These are phyloP conservation scores for Cotesia typhae DNA, from an alignment of 1,140 invertebrate species.

Conservation along the genomic window DNA sequence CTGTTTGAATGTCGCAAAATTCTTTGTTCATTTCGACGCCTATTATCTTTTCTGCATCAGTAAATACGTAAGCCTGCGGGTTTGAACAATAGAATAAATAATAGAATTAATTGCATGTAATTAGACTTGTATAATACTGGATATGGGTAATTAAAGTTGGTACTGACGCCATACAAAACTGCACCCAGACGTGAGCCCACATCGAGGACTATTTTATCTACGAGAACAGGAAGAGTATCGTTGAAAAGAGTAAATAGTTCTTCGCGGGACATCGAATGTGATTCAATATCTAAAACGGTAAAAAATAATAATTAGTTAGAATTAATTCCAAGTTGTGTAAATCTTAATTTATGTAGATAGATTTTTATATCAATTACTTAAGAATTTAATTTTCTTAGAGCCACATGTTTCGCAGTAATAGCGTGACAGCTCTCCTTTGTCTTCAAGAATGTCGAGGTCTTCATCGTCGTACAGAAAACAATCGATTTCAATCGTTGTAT, in stretches of 20 bases:
- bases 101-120: slow-evolving; percentile 7
- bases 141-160: slow-evolving; percentile 3
- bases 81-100: slow-evolving; percentile 41
- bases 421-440: slow-evolving; percentile 69
- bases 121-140: slow-evolving; percentile 9
- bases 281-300: slow-evolving; percentile 70
- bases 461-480: slow-evolving; percentile 77
- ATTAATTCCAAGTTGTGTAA: slow-evolving; percentile 9
- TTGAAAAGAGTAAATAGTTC: slow-evolving; percentile 73
- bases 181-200: slow-evolving; percentile 77
- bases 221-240: slow-evolving; percentile 69
- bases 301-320: slow-evolving; percentile 14
- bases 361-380: slow-evolving; percentile 59
- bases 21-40: slow-evolving; percentile 79
- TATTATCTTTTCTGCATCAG: slow-evolving; percentile 69
- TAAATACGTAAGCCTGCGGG: slow-evolving; percentile 74
- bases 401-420: slow-evolving; percentile 74
- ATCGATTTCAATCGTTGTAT: slow-evolving; percentile 74
- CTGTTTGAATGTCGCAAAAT: slow-evolving; percentile 66
- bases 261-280: slow-evolving; percentile 74
- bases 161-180: slow-evolving; percentile 74
- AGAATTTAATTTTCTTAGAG: slow-evolving; percentile 68
- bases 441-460: slow-evolving; percentile 70
- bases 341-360: background rate
- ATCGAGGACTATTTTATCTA: slow-evolving; percentile 72